Conservation (phyloP, 2,888 invertebrate genomes). For the Alcis repandata region DNA sequence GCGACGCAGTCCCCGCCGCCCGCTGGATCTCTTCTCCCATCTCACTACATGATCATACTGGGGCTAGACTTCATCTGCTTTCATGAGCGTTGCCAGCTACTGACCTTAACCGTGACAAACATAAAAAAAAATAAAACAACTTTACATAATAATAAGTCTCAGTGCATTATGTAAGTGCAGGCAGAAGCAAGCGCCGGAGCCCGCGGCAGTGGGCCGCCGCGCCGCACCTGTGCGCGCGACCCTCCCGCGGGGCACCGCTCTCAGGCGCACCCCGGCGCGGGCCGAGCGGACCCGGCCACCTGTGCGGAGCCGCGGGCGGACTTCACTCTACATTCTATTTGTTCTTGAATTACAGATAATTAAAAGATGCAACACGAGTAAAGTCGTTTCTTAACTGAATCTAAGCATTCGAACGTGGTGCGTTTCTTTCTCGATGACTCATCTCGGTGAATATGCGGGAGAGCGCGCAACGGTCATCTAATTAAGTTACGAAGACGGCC, state of each 20-base stretch:
- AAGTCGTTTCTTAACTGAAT: background rate
- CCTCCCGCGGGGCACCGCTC: background rate
- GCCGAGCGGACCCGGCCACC: background rate
- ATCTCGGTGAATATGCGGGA: conserved; percentile 18
- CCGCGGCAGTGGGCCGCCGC: background rate
- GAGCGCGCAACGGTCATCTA: conserved; percentile 44
- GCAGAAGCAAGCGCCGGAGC: background rate
- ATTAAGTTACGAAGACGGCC: conserved; percentile 52
- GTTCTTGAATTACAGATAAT: background rate
- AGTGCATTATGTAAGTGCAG: background rate
- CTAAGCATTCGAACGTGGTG: background rate
- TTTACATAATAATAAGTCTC: no score
- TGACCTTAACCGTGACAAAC: no score
- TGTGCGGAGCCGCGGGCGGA: conserved; percentile 1
- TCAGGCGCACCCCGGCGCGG: background rate
- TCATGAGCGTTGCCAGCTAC: no score
- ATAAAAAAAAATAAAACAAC: no score
- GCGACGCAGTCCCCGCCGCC: background rate
- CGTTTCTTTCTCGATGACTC: conserved; percentile 15
- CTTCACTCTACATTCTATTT: background rate
- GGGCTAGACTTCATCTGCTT: no score
- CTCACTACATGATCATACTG: no score
- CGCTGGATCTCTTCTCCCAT: background rate
- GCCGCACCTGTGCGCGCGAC: background rate
- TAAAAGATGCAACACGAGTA: background rate